Evolutionary conservation across 2,113 vertebrate species (phyloP), one percentile per base, ranked within the genome.

Genomic region (Aldabrachelys gigantea): DNA sequence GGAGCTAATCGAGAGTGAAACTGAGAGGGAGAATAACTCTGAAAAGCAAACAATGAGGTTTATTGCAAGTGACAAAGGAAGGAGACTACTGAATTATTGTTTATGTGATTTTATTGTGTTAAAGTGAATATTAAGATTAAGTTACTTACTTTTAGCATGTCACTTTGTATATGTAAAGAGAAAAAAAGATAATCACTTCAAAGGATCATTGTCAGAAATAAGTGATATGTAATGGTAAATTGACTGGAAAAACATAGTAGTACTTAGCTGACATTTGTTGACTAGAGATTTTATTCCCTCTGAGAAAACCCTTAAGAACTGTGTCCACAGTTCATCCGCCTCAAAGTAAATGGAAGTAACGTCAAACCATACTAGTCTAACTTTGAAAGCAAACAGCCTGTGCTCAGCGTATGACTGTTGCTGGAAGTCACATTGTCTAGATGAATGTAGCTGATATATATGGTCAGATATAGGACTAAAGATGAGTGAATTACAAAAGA

Each of bases 401-500:
- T 69, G 38, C 12, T 0, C 83, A 69, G 75, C 82, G 31, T 44
- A 91, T 38, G 52, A 91, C 1, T 82, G 72, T 54, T 95, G 75
- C 65, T 94, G 41, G 31, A 93, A 91, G 89, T 79, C 41, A 8
- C 8, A 47, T 31, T 24, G 82, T 50, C 47, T 54, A 5, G 3
- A 84, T 24, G 3, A 95, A 91, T 88, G 8, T 89, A 93, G 91
- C 95, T 27, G 92, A 38, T 38, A 38, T 10, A 38, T 69, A 38
- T 22, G 38, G 62, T 81, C 75, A 89, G 49, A 72, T 24, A 88
- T 92, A 78, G 38, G 94, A 94, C 50, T 17, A 89, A 88, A 25
- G 75, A 78, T 78, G 13, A 41, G 38, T 72, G n/a, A 93, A 52
- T 80, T 89, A 91, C 91, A 93, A 87, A 95, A 93, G 88, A 84